Conservation (phyloP, 2,888 invertebrate species). For the Thumatha senex region DNA sequence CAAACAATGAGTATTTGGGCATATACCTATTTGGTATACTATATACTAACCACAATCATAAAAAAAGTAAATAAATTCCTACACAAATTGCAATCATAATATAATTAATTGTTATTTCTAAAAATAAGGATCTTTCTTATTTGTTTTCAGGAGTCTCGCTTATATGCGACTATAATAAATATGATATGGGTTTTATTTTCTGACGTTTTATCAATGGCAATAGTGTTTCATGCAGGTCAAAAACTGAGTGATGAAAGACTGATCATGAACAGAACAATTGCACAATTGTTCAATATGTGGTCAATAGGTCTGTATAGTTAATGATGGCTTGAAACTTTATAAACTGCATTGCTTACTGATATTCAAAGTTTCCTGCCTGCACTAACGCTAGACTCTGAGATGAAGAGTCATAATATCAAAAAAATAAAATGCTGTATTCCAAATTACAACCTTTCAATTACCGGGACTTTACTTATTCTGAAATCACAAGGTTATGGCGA, state of each 20-base stretch:
- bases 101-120: background rate
- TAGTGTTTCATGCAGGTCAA: background rate
- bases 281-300: background rate
- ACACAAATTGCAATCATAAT: background rate
- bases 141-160: background rate
- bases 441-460: too few species aligned
- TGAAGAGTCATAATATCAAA: too few species aligned
- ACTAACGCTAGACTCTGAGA: too few species aligned
- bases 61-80: background rate
- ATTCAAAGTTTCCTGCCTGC: too few species aligned
- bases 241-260: background rate
- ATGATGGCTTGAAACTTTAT: too few species aligned
- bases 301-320: background rate
- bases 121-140: background rate
- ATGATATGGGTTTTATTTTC: background rate
- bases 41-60: background rate
- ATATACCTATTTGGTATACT: background rate
- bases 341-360: too few species aligned
- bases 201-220: background rate
- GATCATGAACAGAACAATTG: background rate
- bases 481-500: too few species aligned
- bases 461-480: too few species aligned
- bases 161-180: background rate
- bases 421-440: too few species aligned
- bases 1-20: background rate